These are phyloP conservation scores for Microctenopoma steveboyesi DNA, from an alignment of 2,797 vertebrate genomes.

Conservation along the genomic window DNA sequence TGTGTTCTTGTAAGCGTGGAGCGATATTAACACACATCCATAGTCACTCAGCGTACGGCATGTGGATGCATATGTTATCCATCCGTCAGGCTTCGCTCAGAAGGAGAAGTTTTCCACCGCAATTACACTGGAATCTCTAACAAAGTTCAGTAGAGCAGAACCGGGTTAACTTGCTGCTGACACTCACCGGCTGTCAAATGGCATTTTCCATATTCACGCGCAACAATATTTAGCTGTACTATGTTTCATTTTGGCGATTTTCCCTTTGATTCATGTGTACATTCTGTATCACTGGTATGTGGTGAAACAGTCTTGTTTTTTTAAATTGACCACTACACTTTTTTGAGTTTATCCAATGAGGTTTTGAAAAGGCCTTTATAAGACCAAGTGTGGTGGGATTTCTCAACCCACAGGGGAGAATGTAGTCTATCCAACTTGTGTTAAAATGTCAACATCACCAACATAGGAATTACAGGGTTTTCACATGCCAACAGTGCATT, in stretches of 20 bases:
- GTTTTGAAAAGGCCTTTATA: slow-evolving; percentile 40
- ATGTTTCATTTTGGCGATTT: slow-evolving; percentile 1
- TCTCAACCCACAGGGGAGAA: slow-evolving; percentile 30
- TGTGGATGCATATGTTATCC: slow-evolving; percentile 60
- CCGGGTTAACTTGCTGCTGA: slow-evolving; percentile 39
- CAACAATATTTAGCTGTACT: background rate
- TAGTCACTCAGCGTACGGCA: background rate
- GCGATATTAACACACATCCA: slow-evolving; percentile 1
- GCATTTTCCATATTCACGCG: slow-evolving; percentile 19
- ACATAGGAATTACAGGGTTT: background rate
- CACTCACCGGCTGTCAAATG: slow-evolving; percentile 38
- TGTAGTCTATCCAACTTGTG: slow-evolving; percentile 36
- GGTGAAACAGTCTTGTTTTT: background rate
- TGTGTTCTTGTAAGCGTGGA: slow-evolving; percentile 1
- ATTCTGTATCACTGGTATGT: background rate
- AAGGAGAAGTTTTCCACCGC: slow-evolving; percentile 52
- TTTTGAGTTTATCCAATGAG: slow-evolving; percentile 34
- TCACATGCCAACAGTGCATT: slow-evolving; percentile 5
- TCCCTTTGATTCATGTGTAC: background rate
- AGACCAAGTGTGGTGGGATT: slow-evolving; percentile 35
- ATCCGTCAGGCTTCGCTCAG: slow-evolving; percentile 49
- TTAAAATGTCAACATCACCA: slow-evolving; percentile 43
- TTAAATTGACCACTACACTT: slow-evolving; percentile 13
- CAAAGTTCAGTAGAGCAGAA: slow-evolving; percentile 55
- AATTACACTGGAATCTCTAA: slow-evolving; percentile 68